phyloP scores from a whole-genome alignment of 2,888 invertebrate species.

The Drosophila engyochracea region DNA sequence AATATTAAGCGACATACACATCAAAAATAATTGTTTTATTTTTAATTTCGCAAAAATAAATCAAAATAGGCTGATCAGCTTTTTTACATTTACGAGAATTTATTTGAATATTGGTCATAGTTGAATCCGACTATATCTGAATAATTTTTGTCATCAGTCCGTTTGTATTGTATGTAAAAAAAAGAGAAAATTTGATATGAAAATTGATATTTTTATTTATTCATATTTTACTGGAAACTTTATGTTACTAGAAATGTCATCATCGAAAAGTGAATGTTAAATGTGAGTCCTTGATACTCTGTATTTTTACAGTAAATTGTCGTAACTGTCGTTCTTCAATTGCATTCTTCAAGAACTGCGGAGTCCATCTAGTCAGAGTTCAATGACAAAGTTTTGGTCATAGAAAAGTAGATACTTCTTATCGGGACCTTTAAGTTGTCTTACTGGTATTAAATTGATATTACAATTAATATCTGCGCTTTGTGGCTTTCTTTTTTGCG shows the following conservation, averaged over 20 bases:
- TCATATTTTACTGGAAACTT: background rate
- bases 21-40: background rate
- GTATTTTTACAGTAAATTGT: background rate
- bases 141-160: background rate
- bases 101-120: background rate
- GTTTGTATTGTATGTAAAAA: background rate
- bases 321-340: background rate
- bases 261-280: background rate
- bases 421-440: background rate
- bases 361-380: background rate
- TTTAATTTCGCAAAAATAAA: background rate
- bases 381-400: background rate
- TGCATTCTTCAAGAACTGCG: background rate
- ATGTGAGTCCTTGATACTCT: accelerated
- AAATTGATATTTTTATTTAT: too few species aligned
- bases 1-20: background rate
- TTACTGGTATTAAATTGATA: background rate
- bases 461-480: background rate
- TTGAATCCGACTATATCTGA: background rate
- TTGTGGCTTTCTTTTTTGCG: background rate
- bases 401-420: background rate
- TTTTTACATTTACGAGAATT: too few species aligned
- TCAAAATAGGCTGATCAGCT: too few species aligned
- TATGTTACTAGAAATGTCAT: background rate
- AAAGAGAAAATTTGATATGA: too few species aligned